Evolutionary conservation across 2,113 vertebrate species (phyloP).

Genomic region (Nothobranchius kuhntae): DNA sequence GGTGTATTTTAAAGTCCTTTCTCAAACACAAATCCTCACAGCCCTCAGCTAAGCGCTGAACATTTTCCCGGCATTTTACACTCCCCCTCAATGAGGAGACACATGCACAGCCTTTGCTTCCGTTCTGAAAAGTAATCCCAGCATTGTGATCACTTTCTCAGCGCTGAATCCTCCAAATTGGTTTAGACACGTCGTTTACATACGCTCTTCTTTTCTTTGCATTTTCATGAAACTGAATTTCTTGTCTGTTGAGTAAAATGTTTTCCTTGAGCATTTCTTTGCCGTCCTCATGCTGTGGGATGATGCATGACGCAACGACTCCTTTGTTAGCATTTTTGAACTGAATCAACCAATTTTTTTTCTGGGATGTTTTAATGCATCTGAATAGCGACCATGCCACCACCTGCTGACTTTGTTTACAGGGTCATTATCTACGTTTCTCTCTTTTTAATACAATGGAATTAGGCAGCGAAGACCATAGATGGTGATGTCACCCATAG

Average conservation of each 20-base stretch:
- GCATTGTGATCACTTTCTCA: constrained; percentile 17
- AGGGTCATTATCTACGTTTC: no score
- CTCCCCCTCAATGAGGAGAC: neutral
- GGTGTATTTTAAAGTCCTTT: constrained; percentile 34
- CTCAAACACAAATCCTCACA: constrained; percentile 40
- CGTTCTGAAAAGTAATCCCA: constrained; percentile 23
- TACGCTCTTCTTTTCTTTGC: neutral
- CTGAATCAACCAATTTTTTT: no score
- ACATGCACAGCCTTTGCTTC: constrained; percentile 15
- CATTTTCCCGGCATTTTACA: constrained; percentile 13
- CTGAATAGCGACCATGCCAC: no score
- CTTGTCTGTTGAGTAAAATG: neutral
- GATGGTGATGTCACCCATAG: no score
- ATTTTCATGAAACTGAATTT: constrained; percentile 15
- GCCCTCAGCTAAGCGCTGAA: constrained; percentile 41
- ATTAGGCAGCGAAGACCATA: no score
- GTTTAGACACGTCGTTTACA: constrained; percentile 30
- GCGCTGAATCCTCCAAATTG: constrained; percentile 12
- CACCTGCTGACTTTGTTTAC: no score
- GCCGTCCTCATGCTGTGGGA: neutral
- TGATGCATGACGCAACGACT: no score
- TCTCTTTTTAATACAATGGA: no score
- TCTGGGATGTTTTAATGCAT: no score
- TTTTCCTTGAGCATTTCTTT: neutral
- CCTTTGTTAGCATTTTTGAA: no score